Conservation (phyloP, 1,140 invertebrate species). For the Scylla paramamosain region DNA sequence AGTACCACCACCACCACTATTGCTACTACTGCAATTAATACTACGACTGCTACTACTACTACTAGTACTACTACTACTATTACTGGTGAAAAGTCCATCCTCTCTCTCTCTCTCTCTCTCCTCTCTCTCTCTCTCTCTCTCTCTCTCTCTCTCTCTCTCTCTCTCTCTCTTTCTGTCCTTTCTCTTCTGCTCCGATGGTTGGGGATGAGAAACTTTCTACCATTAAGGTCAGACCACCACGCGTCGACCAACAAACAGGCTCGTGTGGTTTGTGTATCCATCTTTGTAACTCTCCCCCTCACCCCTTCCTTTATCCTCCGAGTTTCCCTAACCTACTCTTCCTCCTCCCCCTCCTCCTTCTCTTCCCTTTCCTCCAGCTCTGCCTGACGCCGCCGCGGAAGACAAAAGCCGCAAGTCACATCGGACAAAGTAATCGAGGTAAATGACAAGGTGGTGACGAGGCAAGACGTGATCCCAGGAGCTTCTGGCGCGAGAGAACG, state of each 20-base stretch:
- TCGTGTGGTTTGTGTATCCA: neutral
- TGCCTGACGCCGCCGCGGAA: too few relatives aligned
- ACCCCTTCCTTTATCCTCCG: neutral
- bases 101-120: constrained; percentile 3
- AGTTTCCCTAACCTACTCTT: neutral
- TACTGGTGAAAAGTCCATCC: too few relatives aligned
- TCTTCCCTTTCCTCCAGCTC: neutral
- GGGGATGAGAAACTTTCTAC: neutral
- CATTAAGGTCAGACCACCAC: neutral
- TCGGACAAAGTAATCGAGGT: too few relatives aligned
- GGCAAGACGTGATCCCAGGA: neutral
- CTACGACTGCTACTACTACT: too few relatives aligned
- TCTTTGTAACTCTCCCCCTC: neutral
- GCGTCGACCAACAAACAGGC: neutral
- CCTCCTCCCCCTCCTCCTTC: neutral
- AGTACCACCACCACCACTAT: too few relatives aligned
- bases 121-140: constrained; percentile 12
- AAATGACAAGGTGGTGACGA: neutral
- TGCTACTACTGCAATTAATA: too few relatives aligned
- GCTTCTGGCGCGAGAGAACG: neutral
- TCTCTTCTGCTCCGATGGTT: neutral
- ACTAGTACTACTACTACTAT: too few relatives aligned
- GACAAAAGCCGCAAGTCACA: too few relatives aligned
- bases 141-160: constrained; percentile 12
- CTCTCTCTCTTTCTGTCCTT: neutral